Evolutionary conservation across 2,888 invertebrate genomes (phyloP).

Genomic region (Trimorus sp.): DNA sequence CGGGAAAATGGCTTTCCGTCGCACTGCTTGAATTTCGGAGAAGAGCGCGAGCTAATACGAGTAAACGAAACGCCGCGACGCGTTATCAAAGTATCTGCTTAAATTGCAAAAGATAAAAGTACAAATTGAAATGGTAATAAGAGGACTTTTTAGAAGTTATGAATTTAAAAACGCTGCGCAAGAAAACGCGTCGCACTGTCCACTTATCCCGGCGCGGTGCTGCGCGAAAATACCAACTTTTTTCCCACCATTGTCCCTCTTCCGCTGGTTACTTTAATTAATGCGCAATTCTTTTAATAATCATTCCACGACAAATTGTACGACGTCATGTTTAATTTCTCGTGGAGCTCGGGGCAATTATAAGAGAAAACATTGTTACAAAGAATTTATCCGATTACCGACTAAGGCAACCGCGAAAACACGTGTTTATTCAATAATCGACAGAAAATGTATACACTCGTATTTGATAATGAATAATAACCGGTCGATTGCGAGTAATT

Average conservation of each 20-base stretch:
- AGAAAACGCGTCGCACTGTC: conserved; percentile 23
- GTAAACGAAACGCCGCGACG: conserved; percentile 12
- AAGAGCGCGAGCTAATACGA: conserved; percentile 9
- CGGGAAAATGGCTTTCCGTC: too few species aligned
- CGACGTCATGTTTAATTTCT: too few species aligned
- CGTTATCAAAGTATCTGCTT: conserved; percentile 29
- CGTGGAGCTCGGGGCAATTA: too few species aligned
- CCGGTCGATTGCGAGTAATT: too few species aligned
- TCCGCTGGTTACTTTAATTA: neutral
- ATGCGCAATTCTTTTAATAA: neutral
- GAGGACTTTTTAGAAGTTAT: conserved; percentile 33
- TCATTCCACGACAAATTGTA: too few species aligned
- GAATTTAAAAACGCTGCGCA: conserved; percentile 29
- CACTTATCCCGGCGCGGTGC: conserved; percentile 5
- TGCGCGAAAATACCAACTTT: conserved; percentile 6
- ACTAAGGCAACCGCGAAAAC: too few species aligned
- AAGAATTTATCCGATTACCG: too few species aligned
- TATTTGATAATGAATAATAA: too few species aligned
- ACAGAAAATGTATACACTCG: too few species aligned
- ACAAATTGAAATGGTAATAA: conserved; percentile 38
- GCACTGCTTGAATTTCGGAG: too few species aligned
- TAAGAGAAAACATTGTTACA: too few species aligned
- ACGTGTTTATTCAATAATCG: too few species aligned
- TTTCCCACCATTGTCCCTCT: neutral
- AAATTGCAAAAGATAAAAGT: conserved; percentile 30